Base-by-base conservation (phyloP, 2,113 vertebrate genomes). In the Onychostruthus taczanowskii region DNA sequence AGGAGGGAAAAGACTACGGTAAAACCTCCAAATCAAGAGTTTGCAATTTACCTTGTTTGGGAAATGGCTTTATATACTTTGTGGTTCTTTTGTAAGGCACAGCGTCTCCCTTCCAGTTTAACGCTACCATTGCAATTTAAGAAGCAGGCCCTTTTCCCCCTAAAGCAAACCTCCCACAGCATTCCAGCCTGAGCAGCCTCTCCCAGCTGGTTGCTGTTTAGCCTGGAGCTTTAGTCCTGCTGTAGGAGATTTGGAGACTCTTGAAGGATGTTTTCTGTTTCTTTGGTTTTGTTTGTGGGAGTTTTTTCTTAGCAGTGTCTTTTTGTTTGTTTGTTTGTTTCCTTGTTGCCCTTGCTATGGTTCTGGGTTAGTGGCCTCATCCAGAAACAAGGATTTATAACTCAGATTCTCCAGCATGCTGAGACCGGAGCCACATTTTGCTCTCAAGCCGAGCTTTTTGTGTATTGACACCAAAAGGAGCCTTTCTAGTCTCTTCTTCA, bases 1-100 rank as follows among this genome's bases (percentile, higher is more conserved):
- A 99, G 50, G 99, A 99, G 89, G 98, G 97, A 7, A 99, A 99
- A 86, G 98, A 98, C 89, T 98, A 99, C 8, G 99, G 99, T 99
- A 98, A 98, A 89, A 46, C 55, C 5, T 78, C 44, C 52, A n/a
- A 5, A 24, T 62, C 30, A 2, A 35, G 52, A 43, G 6, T 31
- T 30, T 35, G 5, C 28, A 16, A 1, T 15, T 75, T 76, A 30
- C 0, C 9, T 35, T 44, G 16, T 28, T 82, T 22, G 37, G 39
- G 56, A 72, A 64, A 15, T 72, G 2, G 5, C 10, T 63, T 81
- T 2, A 1, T 22, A 0, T 33, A 4, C 3, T 39, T 43, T 47
- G 23, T 22, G 27, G 6, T 27, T 59, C 17, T 56, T 23, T 10
- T 31, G 28, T 49, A 16, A 33, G 1, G 30, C 49, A 5, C 24